These are phyloP conservation scores for Eremophila alpestris DNA, from an alignment of 2,797 vertebrate genomes.

Conservation along the genomic window DNA sequence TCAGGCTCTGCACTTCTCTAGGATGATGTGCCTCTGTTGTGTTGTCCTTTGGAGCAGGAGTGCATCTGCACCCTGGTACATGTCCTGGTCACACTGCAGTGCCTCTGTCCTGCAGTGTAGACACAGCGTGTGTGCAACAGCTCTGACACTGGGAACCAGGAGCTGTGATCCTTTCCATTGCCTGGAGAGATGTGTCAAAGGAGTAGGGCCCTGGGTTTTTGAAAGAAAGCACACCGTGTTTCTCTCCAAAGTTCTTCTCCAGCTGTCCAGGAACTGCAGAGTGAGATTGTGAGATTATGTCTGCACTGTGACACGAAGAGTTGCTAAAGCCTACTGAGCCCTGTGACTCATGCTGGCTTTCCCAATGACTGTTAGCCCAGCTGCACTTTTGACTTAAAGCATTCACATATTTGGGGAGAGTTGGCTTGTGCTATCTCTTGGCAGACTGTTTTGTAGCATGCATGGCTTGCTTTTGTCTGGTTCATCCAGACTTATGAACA, in stretches of 20 bases:
- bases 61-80: not conserved
- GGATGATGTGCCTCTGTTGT: not conserved
- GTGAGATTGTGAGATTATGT: conserved; percentile 15
- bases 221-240: not conserved
- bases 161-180: not conserved
- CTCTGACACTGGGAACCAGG: not conserved
- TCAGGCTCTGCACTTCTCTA: not conserved
- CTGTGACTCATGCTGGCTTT: conserved; percentile 23
- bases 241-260: conserved; percentile 24
- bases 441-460: not conserved
- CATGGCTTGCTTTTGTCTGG: conserved; percentile 11
- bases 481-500: not conserved
- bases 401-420: not conserved
- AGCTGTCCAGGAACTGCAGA: conserved; percentile 38
- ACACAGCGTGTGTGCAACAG: not conserved
- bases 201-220: not conserved
- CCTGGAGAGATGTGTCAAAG: not conserved
- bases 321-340: not conserved
- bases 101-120: not conserved
- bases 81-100: not conserved
- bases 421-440: conserved; percentile 25
- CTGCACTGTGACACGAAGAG: not conserved
- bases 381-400: conserved; percentile 18
- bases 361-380: conserved; percentile 14
- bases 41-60: not conserved